phyloP scores from a whole-genome alignment of 2,888 invertebrate species.

The Acleris sparsana region DNA sequence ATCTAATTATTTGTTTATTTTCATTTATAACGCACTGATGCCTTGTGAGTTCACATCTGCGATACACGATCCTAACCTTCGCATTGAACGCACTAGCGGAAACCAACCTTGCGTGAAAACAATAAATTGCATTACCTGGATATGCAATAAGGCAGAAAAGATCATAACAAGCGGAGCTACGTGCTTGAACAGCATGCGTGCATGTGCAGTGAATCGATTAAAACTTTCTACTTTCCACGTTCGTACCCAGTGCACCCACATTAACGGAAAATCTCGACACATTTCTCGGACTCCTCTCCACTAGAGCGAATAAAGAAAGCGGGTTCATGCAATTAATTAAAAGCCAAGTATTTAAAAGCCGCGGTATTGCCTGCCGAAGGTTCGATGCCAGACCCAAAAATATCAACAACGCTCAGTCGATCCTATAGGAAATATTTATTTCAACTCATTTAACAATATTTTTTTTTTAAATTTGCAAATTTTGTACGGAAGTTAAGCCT shows the following conservation, averaged over 20 bases:
- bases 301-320: conserved; percentile 78
- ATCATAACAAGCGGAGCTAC: conserved; percentile 52
- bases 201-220: conserved; percentile 80
- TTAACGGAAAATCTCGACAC: conserved; percentile 78
- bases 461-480: too few relatives aligned
- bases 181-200: conserved; percentile 65
- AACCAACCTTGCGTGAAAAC: conserved; percentile 28
- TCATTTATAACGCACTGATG: background rate
- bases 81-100: conserved; percentile 28
- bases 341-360: conserved; percentile 32
- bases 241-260: conserved; percentile 65
- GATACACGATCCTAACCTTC: conserved; percentile 26
- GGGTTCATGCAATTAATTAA: conserved; percentile 58
- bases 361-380: conserved; percentile 4
- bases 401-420: too few relatives aligned
- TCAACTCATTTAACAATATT: too few relatives aligned
- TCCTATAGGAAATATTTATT: too few relatives aligned
- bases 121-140: conserved; percentile 45
- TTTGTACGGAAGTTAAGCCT: too few relatives aligned
- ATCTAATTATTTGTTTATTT: conserved; percentile 23
- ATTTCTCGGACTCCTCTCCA: conserved; percentile 74
- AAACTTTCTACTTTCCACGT: conserved; percentile 81
- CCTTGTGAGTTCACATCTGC: background rate
- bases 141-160: conserved; percentile 59
- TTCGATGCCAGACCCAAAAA: too few relatives aligned